Percentiles rank a stretch among this genome's conserved stretches.
These are phyloP conservation scores for Limnephilus auricula DNA, from an alignment of 2,888 invertebrate genomes.

Conservation along the genomic window DNA sequence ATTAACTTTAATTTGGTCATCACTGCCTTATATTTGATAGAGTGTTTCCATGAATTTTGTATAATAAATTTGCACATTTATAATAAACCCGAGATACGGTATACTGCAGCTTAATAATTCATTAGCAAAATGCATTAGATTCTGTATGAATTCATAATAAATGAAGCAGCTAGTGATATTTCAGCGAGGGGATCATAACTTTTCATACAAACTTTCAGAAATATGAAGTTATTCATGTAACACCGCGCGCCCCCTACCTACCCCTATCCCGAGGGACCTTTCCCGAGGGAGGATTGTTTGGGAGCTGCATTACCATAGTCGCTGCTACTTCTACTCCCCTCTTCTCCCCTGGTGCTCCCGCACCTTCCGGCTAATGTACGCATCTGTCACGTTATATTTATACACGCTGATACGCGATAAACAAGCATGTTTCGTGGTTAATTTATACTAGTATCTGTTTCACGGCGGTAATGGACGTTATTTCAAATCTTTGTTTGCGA, in stretches of 20 bases:
- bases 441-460: conserved; percentile 4
- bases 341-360: background rate
- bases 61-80: background rate
- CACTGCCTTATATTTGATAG: background rate
- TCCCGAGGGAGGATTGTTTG: conserved; percentile 31
- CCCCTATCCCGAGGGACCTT: conserved; percentile 2
- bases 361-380: conserved; percentile 28
- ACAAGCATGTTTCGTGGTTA: conserved; percentile 15
- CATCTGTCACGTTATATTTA: conserved; percentile 27
- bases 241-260: background rate
- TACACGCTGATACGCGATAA: conserved; percentile 25
- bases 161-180: conserved; percentile 28
- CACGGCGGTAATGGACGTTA: background rate
- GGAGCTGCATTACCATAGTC: conserved; percentile 30
- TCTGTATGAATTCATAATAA: conserved; percentile 9
- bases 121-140: background rate
- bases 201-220: conserved; percentile 47
- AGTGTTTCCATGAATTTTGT: background rate
- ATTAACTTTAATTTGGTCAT: background rate
- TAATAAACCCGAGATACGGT: background rate
- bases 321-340: background rate
- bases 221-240: conserved; percentile 45
- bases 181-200: conserved; percentile 36
- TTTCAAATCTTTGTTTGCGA: conserved; percentile 23
- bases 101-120: background rate